Base-by-base conservation (phyloP, 2,888 invertebrate genomes). In the Acronicta aceris region DNA sequence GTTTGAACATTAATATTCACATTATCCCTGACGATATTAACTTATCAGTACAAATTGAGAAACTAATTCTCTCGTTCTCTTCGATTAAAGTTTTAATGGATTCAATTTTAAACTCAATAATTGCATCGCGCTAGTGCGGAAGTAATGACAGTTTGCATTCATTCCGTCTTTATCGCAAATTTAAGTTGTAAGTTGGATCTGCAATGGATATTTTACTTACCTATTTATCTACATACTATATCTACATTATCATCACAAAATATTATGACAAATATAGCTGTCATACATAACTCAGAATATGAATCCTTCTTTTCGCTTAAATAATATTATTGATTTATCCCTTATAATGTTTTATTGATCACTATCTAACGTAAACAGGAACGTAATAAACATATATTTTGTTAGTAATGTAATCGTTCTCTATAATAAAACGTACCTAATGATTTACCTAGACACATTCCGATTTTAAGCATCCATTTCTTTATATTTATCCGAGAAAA, bases 101-200 rank as follows among this genome's bases (percentile, higher is more conserved):
- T 36, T 36, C 38, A 58, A 59, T 69, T 72, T 65, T 59, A 72
- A 65, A 72, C 52, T 61, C 59, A 55, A 76, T 74, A 69, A 72
- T 61, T 59, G 74, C 59, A 64, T 30, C 21, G 72, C 61, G 43
- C 57, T 64, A 58, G 70, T 40, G 59, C 61, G 61, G 69, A 61
- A 74, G 52, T 73, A 73, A 76, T 74, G 47, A 51, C 63, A 65
- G 51, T 74, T 74, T 65, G 63, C 70, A 76, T 74, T 55, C 12
- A 61, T 61, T 47, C 47, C 61, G 21, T 38, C 17, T 43, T 72
- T 40, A 60, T 69, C 49, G 46, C 12, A 27, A 21, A 53, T 57
- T 69, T 60, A 50, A 58, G 50, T 59, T 38, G 48, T 46, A 10
- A 46, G 15, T 25, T 25, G 25, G 38, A 38, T 38, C 38, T n/a